phyloP scores from a whole-genome alignment of 1,140 invertebrate species.

The Drosophila cardini region DNA sequence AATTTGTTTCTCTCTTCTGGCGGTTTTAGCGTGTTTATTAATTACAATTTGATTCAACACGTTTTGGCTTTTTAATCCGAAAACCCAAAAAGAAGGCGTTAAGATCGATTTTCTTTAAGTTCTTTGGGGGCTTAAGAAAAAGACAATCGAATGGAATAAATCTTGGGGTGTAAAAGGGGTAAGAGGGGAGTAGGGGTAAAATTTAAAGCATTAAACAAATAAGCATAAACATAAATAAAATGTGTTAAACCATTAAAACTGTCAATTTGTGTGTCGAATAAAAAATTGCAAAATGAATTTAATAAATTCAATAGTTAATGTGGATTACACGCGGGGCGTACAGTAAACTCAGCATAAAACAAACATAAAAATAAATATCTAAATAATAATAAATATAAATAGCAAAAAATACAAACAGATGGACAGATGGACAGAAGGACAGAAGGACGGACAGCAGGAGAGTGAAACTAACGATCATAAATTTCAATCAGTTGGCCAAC shows the following conservation, averaged over 20 bases:
- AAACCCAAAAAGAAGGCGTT: constrained; percentile 26
- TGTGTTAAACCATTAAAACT: constrained; percentile 21
- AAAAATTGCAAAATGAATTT: constrained; percentile 26
- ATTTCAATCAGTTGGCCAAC: constrained; percentile 73
- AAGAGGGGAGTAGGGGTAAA: too few relatives aligned
- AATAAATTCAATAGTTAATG: constrained; percentile 49
- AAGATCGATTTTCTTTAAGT: constrained; percentile 2
- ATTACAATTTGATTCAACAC: constrained; percentile 43
- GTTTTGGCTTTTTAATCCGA: constrained; percentile 29
- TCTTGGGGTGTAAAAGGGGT: background rate
- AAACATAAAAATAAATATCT: constrained; percentile 61
- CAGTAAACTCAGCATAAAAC: constrained; percentile 46
- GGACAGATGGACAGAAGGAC: constrained; percentile 16
- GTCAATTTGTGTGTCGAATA: constrained; percentile 29
- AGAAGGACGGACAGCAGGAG: constrained; percentile 24
- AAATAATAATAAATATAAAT: constrained; percentile 36
- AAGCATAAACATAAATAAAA: constrained; percentile 55
- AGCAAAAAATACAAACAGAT: constrained; percentile 3
- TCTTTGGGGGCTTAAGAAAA: background rate
- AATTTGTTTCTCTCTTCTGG: constrained; percentile 28
- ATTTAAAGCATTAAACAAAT: too few relatives aligned
- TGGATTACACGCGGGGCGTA: constrained; percentile 10
- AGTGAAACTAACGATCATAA: constrained; percentile 50
- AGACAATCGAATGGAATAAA: constrained; percentile 22
- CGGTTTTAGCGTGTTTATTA: constrained; percentile 40